Conservation (phyloP, 2,888 invertebrate genomes). For the Drosophila infuscata region DNA sequence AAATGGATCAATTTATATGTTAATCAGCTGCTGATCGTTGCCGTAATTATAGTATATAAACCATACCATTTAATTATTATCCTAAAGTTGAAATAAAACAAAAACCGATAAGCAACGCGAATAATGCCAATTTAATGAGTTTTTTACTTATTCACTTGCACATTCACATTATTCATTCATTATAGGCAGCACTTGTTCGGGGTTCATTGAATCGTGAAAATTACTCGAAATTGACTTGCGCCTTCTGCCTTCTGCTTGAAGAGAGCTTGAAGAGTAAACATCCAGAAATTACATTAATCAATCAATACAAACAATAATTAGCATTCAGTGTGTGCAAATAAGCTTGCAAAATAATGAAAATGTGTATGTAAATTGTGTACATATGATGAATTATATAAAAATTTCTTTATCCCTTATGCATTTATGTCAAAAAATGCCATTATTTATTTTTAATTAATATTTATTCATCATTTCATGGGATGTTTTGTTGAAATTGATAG, state of each 20-base stretch:
- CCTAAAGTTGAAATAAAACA: conserved; percentile 42
- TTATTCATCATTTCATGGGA: background rate
- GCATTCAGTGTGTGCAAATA: conserved; percentile 31
- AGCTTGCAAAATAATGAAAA: conserved; percentile 13
- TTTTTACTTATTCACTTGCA: conserved; percentile 36
- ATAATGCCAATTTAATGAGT: conserved; percentile 36
- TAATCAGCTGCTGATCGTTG: conserved; percentile 55
- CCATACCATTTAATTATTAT: conserved; percentile 38
- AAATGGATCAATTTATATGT: conserved; percentile 50
- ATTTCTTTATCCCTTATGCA: background rate
- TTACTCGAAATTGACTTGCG: conserved; percentile 3
- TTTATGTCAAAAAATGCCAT: background rate
- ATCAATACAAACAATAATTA: conserved; percentile 37
- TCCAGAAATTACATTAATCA: conserved; percentile 39
- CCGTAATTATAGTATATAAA: conserved; percentile 39
- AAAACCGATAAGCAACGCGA: conserved; percentile 50
- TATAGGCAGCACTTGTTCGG: conserved; percentile 18
- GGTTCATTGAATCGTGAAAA: conserved; percentile 42
- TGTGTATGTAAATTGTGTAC: background rate
- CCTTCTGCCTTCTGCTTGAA: background rate
- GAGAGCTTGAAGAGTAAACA: conserved; percentile 35
- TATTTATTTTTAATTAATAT: background rate
- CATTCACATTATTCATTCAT: conserved; percentile 19
- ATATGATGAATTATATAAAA: background rate
- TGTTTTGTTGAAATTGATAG: background rate